Percentiles rank a stretch among this genome's conserved stretches.
phyloP scores from a whole-genome alignment of 2,113 vertebrate species.

The Opisthocomus hoazin region DNA sequence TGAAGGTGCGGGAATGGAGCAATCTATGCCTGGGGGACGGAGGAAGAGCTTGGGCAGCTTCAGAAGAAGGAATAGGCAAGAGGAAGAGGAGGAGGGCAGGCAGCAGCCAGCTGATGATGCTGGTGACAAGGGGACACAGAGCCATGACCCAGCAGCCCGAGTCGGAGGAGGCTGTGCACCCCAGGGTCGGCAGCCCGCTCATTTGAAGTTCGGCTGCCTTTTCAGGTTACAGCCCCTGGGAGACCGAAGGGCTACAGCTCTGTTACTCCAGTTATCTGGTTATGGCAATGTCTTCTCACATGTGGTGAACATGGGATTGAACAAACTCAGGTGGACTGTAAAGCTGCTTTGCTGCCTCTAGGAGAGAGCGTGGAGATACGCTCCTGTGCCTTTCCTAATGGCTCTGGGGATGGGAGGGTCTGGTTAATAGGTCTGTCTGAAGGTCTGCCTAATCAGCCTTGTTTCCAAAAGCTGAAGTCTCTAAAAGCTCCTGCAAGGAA shows the following conservation, averaged over 20 bases:
- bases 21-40: neutral
- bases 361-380: rapidly evolving
- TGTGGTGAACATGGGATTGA: neutral
- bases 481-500: neutral
- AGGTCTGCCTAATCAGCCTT: neutral
- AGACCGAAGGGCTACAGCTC: neutral
- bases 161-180: neutral
- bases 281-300: neutral
- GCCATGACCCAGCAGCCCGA: neutral
- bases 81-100: neutral
- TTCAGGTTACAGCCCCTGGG: neutral
- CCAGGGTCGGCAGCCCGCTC: neutral
- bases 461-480: neutral
- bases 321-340: neutral
- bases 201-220: neutral
- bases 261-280: neutral
- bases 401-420: neutral
- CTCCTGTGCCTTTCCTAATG: neutral
- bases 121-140: neutral
- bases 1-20: neutral
- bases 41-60: neutral
- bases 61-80: neutral
- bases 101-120: neutral
- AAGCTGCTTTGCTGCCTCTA: neutral
- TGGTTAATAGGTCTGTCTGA: neutral